These are phyloP conservation scores for Pentalonia nigronervosa DNA, from an alignment of 1,140 invertebrate genomes.

Conservation along the genomic window DNA sequence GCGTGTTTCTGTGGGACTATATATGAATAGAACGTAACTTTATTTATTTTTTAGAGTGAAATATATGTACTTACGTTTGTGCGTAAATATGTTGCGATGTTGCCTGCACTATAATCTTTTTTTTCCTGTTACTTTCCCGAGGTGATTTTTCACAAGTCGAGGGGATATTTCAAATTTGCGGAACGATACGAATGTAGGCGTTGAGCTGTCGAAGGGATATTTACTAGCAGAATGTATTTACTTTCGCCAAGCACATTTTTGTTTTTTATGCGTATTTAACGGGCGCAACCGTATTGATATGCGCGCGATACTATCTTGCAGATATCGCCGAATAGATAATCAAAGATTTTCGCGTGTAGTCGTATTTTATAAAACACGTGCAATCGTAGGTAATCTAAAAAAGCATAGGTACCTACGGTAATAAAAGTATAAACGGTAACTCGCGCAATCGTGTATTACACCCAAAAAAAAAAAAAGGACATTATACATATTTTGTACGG, in stretches of 20 bases:
- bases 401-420: too few relatives aligned
- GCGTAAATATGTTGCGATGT: neutral
- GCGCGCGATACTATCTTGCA: neutral
- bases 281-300: neutral
- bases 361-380: neutral
- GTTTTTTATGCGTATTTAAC: neutral
- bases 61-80: neutral
- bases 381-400: neutral
- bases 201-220: neutral
- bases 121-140: neutral
- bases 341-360: neutral
- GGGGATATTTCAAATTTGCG: neutral
- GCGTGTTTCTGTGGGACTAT: neutral
- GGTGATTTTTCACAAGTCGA: neutral
- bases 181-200: neutral
- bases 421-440: neutral
- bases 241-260: neutral
- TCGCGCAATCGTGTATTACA: too few relatives aligned
- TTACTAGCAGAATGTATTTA: neutral
- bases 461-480: neutral
- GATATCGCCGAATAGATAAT: neutral
- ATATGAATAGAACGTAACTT: neutral
- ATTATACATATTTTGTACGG: neutral
- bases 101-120: neutral
- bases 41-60: neutral